Base-by-base conservation (phyloP, 2,888 invertebrate species). In the Nomada goodeniana region DNA sequence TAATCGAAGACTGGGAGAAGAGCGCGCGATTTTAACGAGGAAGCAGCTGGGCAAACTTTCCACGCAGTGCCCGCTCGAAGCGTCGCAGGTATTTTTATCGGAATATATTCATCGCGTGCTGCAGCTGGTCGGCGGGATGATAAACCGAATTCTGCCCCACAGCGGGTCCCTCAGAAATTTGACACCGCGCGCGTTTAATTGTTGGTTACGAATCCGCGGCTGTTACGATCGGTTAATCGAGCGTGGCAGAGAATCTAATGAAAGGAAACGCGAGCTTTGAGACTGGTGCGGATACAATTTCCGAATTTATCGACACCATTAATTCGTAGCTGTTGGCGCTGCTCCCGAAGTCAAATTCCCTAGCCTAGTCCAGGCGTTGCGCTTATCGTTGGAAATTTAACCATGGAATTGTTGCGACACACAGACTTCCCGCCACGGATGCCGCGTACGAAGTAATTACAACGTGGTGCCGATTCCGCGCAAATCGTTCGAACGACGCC, bases 371-470 rank as follows among this genome's bases (percentile, higher is more conserved):
- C 50, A 68, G 29, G 18, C 23, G 15, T 11, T 15, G 50, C 26
- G 64, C 60, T 81, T 74, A 74, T 81, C 82, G 74, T 69, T 69
- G 59, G 74, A 73, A 81, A 81, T 74, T 80, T 81, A 81, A 64
- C 69, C 59, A 42, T 59, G 50, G 44, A 47, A 68, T 80, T 80
- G 68, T 72, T 63, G 61, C 71, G 69, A 26, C 50, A 42, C 18
- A 26, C 42, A 42, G 52, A 52, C 57, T 68, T 67, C 65, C 60
- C 42, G 23, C 44, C 18, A 29, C 61, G 65, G 67, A 63, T 80
- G 72, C 67, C 71, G 72, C 60, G 71, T 61, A 36, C 72, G 29
- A 26, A 29, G 47, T 55, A 80, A 80, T 80, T 71, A 57, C 71
- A n/a, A 11, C 61, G 26, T n/a, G 26, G 68, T 36, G 55, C 44